Evolutionary conservation across 2,888 invertebrate species (phyloP).

Genomic region (Eupeodes luniger): DNA sequence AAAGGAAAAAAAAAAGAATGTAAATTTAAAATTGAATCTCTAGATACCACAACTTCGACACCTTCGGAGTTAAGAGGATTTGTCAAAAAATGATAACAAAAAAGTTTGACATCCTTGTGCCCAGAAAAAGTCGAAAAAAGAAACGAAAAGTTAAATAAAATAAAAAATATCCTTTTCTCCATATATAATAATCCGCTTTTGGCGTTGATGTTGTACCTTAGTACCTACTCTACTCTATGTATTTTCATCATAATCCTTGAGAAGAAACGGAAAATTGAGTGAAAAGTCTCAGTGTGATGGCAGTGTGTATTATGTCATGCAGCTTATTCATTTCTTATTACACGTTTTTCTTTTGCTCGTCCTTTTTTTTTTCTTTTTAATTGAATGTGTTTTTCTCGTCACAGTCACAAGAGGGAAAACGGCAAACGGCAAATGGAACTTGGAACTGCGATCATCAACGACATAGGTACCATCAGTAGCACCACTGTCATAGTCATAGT

Average conservation of each 20-base stretch:
- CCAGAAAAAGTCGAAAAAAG: neutral
- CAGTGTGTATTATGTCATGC: constrained; percentile 34
- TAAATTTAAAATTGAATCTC: constrained; percentile 53
- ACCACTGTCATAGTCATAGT: constrained; percentile 6
- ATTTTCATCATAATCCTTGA: constrained; percentile 2
- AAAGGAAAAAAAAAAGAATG: constrained; percentile 31
- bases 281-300: constrained; percentile 42
- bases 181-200: constrained; percentile 24
- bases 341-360: neutral
- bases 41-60: constrained; percentile 20
- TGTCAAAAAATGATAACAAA: neutral
- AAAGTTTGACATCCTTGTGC: neutral
- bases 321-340: constrained; percentile 65
- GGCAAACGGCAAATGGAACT: neutral
- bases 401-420: neutral
- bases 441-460: constrained; percentile 40
- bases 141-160: neutral
- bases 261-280: constrained; percentile 51
- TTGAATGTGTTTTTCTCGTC: constrained; percentile 39
- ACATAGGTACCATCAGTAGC: constrained; percentile 36
- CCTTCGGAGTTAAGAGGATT: constrained; percentile 27
- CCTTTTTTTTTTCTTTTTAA: constrained; percentile 23
- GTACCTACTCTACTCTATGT: neutral
- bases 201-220: constrained; percentile 24
- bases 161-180: constrained; percentile 25